Evolutionary conservation across 2,888 invertebrate species (phyloP), one percentile per base, ranked within the genome.

Genomic region (Drosophila leonis): DNA sequence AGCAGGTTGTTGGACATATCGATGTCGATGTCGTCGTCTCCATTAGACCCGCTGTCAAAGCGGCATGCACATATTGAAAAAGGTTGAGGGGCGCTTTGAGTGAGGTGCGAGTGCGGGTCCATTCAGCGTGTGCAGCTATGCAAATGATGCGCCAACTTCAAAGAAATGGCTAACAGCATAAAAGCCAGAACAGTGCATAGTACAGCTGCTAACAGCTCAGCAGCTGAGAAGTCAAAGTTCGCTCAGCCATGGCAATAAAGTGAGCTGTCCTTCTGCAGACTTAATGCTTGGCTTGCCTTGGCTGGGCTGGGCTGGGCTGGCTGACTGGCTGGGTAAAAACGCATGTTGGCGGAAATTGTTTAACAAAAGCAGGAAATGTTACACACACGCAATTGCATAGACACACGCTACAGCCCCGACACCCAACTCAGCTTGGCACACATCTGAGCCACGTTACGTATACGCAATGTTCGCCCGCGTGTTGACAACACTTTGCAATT

Each of bases 401-500:
- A 81, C 65, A 73, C 44, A 48, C 49, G 52, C 35, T 31, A 57
- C 59, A 20, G 29, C 41, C 55, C 42, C 8, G 0, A 27, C 27
- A 27, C 46, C 2, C 46, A 27, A 12, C 44, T 15, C 15, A 15
- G 3, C 24, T 27, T 15, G 12, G 13, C 12, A 13, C 44, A 44
- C 24, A 24, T 15, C 7, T 29, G 27, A 4, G 9, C 31, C 15
- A 29, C 61, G 75, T 83, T 71, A 83, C 81, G 81, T 86, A 88
- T 83, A 86, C 83, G 83, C 81, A 73, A 41, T 48, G 81, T 55
- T 57, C 54, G 64, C 76, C 55, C 71, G 87, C 83, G 67, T 88
- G 87, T 86, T 88, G 85, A 86, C 90, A 86, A 73, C 90, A 76
- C 74, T 90, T 88, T 80, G 82, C 90, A 85, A 85, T 85, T 85